phyloP scores from a whole-genome alignment of 2,797 vertebrate genomes.

The Pampus argenteus region DNA sequence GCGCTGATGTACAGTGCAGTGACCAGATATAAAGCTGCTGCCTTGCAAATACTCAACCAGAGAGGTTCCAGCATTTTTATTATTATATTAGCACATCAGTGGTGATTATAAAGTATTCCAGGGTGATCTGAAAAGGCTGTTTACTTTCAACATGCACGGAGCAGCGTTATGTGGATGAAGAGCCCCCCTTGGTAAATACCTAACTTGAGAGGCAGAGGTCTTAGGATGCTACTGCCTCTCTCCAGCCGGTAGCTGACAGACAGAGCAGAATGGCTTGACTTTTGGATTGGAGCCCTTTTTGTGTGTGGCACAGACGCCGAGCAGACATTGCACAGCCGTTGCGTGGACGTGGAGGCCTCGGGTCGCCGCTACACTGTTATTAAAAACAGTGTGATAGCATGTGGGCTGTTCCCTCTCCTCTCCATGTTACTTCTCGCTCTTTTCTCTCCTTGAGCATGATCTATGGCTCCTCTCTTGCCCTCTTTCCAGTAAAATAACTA shows the following conservation, averaged over 20 bases:
- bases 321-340: constrained; percentile 88
- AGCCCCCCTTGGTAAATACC: constrained; percentile 17
- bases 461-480: constrained; percentile 65
- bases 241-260: constrained; percentile 72
- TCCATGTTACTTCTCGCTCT: constrained; percentile 71
- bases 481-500: constrained; percentile 55
- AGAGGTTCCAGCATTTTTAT: neutral
- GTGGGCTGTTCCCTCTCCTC: constrained; percentile 82
- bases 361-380: constrained; percentile 84
- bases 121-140: neutral
- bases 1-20: neutral
- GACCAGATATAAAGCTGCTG: neutral
- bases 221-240: constrained; percentile 53
- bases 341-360: constrained; percentile 87
- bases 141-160: neutral
- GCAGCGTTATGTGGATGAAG: neutral
- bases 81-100: neutral
- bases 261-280: constrained; percentile 79
- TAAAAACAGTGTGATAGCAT: constrained; percentile 89
- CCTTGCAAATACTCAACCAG: neutral
- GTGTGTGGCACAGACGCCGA: constrained; percentile 83
- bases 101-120: neutral
- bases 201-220: constrained; percentile 53
- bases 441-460: constrained; percentile 71
- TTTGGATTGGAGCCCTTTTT: constrained; percentile 74